Evolutionary conservation across 2,113 vertebrate species (phyloP).

Genomic region (Neotoma lepida): DNA sequence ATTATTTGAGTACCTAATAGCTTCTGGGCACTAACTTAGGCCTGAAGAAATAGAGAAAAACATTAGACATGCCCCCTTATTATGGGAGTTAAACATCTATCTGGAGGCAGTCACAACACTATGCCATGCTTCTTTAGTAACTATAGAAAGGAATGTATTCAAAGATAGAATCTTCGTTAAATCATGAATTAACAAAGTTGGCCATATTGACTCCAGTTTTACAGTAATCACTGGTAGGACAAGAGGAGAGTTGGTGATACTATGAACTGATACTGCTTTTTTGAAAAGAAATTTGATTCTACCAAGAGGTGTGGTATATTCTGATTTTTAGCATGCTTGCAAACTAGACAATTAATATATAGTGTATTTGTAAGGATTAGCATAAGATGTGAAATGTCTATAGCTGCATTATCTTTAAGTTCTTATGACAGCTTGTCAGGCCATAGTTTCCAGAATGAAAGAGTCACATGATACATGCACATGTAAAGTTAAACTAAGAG

Average conservation of each 20-base stretch:
- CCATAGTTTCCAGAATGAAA: not conserved
- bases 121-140: not conserved
- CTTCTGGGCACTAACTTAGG: not conserved
- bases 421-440: not conserved
- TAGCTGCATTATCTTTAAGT: not conserved
- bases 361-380: not conserved
- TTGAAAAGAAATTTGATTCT: constrained; percentile 1
- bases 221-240: not conserved
- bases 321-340: not conserved
- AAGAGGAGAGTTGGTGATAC: not conserved
- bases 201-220: not conserved
- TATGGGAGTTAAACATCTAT: not conserved
- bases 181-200: constrained; percentile 4
- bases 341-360: not conserved
- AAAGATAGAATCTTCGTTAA: not conserved
- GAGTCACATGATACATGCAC: not conserved
- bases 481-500: not conserved
- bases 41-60: not conserved
- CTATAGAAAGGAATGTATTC: not conserved
- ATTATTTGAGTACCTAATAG: constrained; percentile 17
- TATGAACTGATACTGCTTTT: not conserved
- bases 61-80: not conserved
- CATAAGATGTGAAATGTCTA: not conserved
- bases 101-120: not conserved
- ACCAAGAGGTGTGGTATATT: too few relatives aligned